Base-by-base conservation (phyloP, 2,888 invertebrate species). In the Ophion ventricosus region DNA sequence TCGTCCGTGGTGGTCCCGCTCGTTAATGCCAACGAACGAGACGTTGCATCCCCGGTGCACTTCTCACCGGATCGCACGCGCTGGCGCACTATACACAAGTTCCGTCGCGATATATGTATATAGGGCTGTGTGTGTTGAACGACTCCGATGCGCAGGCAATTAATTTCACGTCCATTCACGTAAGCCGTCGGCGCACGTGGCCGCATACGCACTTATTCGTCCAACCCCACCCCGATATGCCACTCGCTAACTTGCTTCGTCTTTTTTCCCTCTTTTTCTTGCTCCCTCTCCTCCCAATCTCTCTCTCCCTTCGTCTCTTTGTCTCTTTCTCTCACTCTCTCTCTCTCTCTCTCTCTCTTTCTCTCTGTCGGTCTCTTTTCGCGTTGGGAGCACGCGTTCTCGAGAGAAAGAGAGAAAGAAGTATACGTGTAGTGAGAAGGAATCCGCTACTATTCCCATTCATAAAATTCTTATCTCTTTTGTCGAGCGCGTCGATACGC, bases 151-250 rank as follows among this genome's bases (percentile, higher is more conserved):
- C 81, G 80, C 82, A 81, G 85, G 85, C 86, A 87, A 88, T 88
- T 88, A 88, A 88, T 86, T 86, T 87, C 82, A 77, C 83, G 86
- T 83, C 75, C 86, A 86, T 86, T 87, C 87, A 81, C 86, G 86
- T 83, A 76, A 79, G 70, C 80, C 83, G 83, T 85, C 86, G 83
- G 79, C 75, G 78, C 81, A 86, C 84, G 84, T 85, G 84, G 84
- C 43, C 67, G 82, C 79, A 77, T 77, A 85, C 80, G 78, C 83
- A 83, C 80, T 83, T 85, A 80, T 85, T 84, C 57, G 77, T 85
- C 83, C 80, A 75, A 43, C 81, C 81, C 75, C 75, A 67, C 70
- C 78, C 70, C 76, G 56, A 63, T 54, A 67, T 61, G 56, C 59
- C 54, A 40, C 77, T 82, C 82, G 61, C 61, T 59, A 67, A 78